Percentiles rank a stretch among this genome's conserved stretches.
Conservation (phyloP, 1,140 invertebrate species). For the Drosophila sulfurigaster region DNA sequence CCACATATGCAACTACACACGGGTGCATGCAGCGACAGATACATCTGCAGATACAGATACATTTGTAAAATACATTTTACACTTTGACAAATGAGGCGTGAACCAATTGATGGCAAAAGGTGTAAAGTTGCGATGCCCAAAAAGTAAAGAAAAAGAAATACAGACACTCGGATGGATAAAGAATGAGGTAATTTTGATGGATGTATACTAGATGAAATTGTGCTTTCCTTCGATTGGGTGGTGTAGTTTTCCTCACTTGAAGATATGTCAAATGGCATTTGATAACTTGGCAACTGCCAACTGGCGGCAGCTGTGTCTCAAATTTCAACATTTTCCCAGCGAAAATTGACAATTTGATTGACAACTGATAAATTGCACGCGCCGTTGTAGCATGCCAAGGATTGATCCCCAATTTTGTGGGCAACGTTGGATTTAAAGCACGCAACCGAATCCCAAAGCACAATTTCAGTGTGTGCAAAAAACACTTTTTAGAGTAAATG, state of each 20-base stretch:
- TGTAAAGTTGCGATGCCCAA: conserved; percentile 39
- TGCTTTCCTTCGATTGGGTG: neutral
- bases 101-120: conserved; percentile 37
- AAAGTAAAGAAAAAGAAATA: neutral
- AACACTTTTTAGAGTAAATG: conserved; percentile 35
- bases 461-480: conserved; percentile 4
- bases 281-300: conserved; percentile 71
- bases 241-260: too few species aligned
- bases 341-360: conserved; percentile 80
- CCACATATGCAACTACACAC: conserved; percentile 25
- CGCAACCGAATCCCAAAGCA: conserved; percentile 5
- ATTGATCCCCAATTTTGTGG: conserved; percentile 28
- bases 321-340: conserved; percentile 31
- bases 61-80: conserved; percentile 16
- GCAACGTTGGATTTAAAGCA: conserved; percentile 10
- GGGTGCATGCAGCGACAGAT: neutral
- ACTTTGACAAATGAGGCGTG: conserved; percentile 64
- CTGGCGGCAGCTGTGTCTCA: conserved; percentile 59
- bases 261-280: conserved; percentile 26
- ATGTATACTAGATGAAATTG: conserved; percentile 51
- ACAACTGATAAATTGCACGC: conserved; percentile 74
- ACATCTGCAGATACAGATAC: conserved; percentile 14
- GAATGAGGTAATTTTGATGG: conserved; percentile 63
- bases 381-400: conserved; percentile 14
- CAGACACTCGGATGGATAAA: neutral